A percentile compares a stretch with the other conserved stretches of the same genome.
phyloP scores from a whole-genome alignment of 2,797 vertebrate genomes.

The Varecia variegata region DNA sequence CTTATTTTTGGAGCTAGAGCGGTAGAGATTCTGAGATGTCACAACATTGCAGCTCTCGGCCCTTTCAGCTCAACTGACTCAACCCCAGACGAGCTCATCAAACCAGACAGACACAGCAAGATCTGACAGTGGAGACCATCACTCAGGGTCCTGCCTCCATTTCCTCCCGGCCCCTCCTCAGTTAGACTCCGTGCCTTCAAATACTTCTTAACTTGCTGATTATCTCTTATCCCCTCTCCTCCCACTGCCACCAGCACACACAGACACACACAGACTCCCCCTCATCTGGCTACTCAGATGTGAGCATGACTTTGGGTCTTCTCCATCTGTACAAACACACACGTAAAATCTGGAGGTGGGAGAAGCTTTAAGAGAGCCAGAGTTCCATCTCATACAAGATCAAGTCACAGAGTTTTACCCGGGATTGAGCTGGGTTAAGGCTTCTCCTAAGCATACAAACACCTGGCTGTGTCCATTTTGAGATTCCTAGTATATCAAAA shows the following conservation, averaged over 20 bases:
- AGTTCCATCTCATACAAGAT: not conserved
- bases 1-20: not conserved
- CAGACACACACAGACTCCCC: not conserved
- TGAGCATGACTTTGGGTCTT: not conserved
- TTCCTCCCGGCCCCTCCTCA: not conserved
- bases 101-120: no score
- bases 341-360: not conserved
- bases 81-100: not conserved
- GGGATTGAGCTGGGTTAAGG: not conserved
- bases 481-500: not conserved
- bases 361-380: not conserved
- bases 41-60: not conserved
- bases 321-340: not conserved
- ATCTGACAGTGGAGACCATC: rapidly evolving
- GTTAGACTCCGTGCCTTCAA: not conserved
- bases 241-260: not conserved
- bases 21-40: no score
- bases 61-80: not conserved
- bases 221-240: not conserved
- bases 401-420: not conserved
- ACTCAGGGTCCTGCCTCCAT: not conserved
- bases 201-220: not conserved
- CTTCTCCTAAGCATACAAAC: not conserved
- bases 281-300: not conserved
- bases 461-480: not conserved